Base-by-base conservation (phyloP, 2,888 invertebrate genomes). In the Harmothoe impar region DNA sequence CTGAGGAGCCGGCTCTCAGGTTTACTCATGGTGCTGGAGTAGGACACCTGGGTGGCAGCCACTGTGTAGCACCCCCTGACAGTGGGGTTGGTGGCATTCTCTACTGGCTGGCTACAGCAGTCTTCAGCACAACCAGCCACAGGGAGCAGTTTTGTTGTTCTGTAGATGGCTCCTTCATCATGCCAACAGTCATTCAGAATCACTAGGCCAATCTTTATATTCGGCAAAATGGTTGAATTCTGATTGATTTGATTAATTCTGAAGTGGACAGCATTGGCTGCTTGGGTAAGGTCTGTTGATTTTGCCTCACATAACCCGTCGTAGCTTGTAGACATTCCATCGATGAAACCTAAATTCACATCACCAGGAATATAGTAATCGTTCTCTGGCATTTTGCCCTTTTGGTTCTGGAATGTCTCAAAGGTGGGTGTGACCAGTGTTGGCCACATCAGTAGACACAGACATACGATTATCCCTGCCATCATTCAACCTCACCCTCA, bases 1-100 rank as follows among this genome's bases (percentile, higher is more conserved):
- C 92, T 91, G 29, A 92, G 51, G 15, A 92, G 35, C 15, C 62
- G 33, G 7, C 90, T 35, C n/a, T 89, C 89, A n/a, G 20, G 62
- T n/a, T n/a, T 1, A 29, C 31, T 72, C 72, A 72, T 25, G 20
- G 35, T 15, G 43, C 92, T 92, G 3, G 54, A 84, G 1, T 25
- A 33, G 1, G 88, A 78, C 29, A 91, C 90, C 7, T 90, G 31
- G 20, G 90, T 51, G 0, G 91, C 92, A n/a, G 85, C 91, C 23
- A 92, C 91, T 29, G 84, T 72, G 33, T 85, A 89, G 56, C 54
- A 88, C 10, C 54, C 54, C 29, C 88, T 52, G 10, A 54, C 88
- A 54, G 31, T 54, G 0, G 54, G 88, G 25, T 54, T 51, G 31
- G 52, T 88, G 5, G 54, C 31, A 33, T 56, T 56, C n/a, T 52